Evolutionary conservation across 2,797 vertebrate genomes (phyloP).

Genomic region (Odontamblyopus lacepedii): DNA sequence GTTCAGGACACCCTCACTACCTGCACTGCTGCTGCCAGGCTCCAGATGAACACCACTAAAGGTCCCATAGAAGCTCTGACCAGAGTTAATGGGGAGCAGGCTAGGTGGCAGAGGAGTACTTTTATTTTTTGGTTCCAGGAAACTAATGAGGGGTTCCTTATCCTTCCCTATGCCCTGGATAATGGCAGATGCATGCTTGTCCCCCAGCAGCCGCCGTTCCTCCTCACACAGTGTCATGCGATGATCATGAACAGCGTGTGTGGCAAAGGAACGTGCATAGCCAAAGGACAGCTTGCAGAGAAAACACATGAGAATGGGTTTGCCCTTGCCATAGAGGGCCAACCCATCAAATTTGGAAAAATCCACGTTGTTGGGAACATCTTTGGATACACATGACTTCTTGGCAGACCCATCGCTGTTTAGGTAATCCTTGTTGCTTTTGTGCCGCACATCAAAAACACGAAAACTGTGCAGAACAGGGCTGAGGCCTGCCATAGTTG

Average conservation of each 20-base stretch:
- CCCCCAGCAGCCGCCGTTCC: constrained; percentile 94
- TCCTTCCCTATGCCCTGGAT: constrained; percentile 99
- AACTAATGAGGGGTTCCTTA: constrained; percentile 99
- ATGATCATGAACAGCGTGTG: constrained; percentile 98
- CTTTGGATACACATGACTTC: constrained; percentile 99
- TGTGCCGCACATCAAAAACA: constrained; percentile 99
- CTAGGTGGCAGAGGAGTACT: constrained; percentile 90
- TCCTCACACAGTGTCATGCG: constrained; percentile 98
- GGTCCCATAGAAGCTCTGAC: constrained; percentile 98
- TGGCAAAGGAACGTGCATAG: constrained; percentile 96
- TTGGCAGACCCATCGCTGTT: constrained; percentile 99
- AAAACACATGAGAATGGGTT: constrained; percentile 99
- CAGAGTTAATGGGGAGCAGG: constrained; percentile 91
- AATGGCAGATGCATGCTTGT: constrained; percentile 98
- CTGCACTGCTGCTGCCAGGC: constrained; percentile 76
- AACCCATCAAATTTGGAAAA: constrained; percentile 99
- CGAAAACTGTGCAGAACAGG: constrained; percentile 99
- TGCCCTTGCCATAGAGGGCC: constrained; percentile 98
- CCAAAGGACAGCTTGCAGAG: constrained; percentile 99
- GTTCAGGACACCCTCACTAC: constrained; percentile 80
- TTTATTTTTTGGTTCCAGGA: constrained; percentile 99
- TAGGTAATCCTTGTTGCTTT: constrained; percentile 99
- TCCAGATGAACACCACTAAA: constrained; percentile 98
- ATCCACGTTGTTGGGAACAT: constrained; percentile 99
- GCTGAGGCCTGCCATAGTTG: constrained; percentile 96